Evolutionary conservation across 2,797 vertebrate genomes (phyloP), one percentile per base, ranked within the genome.

Genomic region (Anguilla megastoma): DNA sequence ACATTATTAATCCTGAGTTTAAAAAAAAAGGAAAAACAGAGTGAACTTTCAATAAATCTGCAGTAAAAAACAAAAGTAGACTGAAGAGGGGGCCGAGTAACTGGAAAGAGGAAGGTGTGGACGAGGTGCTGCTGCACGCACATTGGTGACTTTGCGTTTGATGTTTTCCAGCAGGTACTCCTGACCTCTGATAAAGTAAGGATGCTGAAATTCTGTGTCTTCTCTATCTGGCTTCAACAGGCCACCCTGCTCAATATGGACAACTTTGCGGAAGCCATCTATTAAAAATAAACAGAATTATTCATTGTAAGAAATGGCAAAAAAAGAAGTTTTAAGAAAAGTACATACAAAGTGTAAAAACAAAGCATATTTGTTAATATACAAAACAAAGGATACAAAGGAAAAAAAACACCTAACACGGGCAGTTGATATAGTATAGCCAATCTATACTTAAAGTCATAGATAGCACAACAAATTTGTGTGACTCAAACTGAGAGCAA

Each of bases 241-340:
- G 14, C 98, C 98, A 0, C 98, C 98, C 89, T 99, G 97, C 91
- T 99, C 98, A 0, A 99, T 98, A 94, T 98, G 98, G 1, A 99
- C 98, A 83, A 99, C 98, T 92, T 99, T 99, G 6, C 98, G 96
- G 89, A 99, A 99, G 9, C 98, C 98, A 27, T 99, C 98, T 99
- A 93, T 16, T 76, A 0, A 56, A 79, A 80, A 48, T 2, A 41
- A 54, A 27, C 10, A 50, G 5, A 79, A 79, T 71, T n/a, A 27
- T 33, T 10, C 1, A 30, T 30, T 30, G 2, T 27, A 30, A 36
- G 10, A 71, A 33, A 71, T 71, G 66, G 9, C 4, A 14, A 36
- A 76, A 33, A 71, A 76, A 16, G 0, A 76, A 36, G 3, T 76
- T 10, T 16, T 0, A 63, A 3, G 0, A 21, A 63, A 63, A 63